Base-by-base conservation (phyloP, 2,113 vertebrate species). In the Crotalus helleri region DNA sequence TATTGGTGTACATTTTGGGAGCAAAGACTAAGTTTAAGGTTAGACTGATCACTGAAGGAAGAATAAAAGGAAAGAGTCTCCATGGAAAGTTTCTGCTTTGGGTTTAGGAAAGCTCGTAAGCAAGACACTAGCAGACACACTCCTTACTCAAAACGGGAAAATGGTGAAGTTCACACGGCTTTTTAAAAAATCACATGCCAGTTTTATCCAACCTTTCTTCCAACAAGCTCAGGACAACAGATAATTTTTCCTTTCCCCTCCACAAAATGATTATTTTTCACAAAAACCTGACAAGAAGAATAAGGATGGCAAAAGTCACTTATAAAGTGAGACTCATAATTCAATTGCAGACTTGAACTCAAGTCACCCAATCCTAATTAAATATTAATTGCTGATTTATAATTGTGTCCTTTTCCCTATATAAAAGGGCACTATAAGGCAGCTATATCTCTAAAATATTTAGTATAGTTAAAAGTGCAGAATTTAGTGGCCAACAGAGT, bases 1-100 rank as follows among this genome's bases (percentile, higher is more conserved):
- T 90, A 17, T 15, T n/a, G 55, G 19, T 89, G 1, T 0, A 0
- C 19, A 5, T 33, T 21, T 0, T 2, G 13, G 1, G 11, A 85
- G 33, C 55, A 91, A 85, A 7, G 44, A 33, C 29, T 21, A 26
- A 33, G 55, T 55, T 57, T 58, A 87, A 87, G 49, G 44, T 51
- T 51, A 87, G 11, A n/a, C 29, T 69, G 64, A 69, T 69, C 64
- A 69, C 24, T 61, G 24, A 61, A 61, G 24, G 24, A 61, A 69
- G 29, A 69, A 69, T 69, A 69, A 69, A 69, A 69, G 12, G 64
- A 39, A 24, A 58, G 39, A 23, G 9, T 46, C 19, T 85, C 81
- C 51, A 51, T 6, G 5, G 11, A 12, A 26, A n/a, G 51, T n/a
- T 17, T 3, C 13, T 12, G 12, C 12, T 87, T 51, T 87, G 49